Base-by-base conservation (phyloP, 2,888 invertebrate species). In the Diplolepis rosae region DNA sequence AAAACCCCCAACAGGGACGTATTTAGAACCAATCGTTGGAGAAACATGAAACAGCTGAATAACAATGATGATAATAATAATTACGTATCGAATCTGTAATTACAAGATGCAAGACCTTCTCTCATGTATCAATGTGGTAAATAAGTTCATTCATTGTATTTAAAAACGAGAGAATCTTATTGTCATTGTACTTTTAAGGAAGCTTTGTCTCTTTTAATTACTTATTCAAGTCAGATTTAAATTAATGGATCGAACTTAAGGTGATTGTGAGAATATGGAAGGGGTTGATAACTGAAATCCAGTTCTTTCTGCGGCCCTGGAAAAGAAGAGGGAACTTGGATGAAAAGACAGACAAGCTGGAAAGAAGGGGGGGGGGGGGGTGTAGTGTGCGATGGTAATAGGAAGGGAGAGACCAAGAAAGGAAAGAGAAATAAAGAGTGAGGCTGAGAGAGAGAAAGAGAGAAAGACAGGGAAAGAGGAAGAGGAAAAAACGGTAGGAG, bases 381-480 rank as follows among this genome's bases (percentile, higher is more conserved):
- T 61, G 68, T 75, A 76, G 74, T 75, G 72, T 71, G 77, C 76
- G 78, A 77, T 70, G 75, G 74, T 70, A 67, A 79, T 69, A 68
- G 77, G 73, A 65, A 30, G 67, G 70, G 67, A 65, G 72, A 51
- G 74, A 76, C 74, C 42, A 66, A 73, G n/a, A n/a, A 65, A 66
- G 65, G 74, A 72, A 73, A 69, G 69, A 66, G 54, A n/a, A n/a
- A n/a, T n/a, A n/a, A n/a, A n/a, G n/a, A n/a, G n/a, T n/a, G n/a
- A n/a, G n/a, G n/a, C n/a, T n/a, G n/a, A 65, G 71, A 75, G 66
- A 74, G 71, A 72, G 72, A 70, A 65, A 61, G 66, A 75, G 69
- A 45, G 65, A 32, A 42, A 56, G 11, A 50, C 67, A 51, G 68
- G 68, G 45, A 52, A 71, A 51, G 70, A 69, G 71, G 68, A 71